phyloP scores from a whole-genome alignment of 2,888 invertebrate genomes.

The Lepas anatifera region DNA sequence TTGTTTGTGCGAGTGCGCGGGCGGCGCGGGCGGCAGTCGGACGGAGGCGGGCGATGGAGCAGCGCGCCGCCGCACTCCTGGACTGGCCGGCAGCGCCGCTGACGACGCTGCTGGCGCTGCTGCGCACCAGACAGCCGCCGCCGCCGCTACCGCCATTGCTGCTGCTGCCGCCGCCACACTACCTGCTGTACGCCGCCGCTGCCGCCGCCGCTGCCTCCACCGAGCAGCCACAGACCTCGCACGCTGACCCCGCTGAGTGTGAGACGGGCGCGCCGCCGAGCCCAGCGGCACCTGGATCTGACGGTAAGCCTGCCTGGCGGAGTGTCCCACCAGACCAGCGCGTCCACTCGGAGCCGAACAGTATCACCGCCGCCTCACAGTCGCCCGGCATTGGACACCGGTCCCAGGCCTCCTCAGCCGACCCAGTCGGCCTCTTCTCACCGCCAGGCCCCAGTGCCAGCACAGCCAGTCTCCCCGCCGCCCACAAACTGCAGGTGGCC shows the following conservation, averaged over 20 bases:
- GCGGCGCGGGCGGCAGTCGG: constrained; percentile 12
- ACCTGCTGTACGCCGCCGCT: constrained; percentile 21
- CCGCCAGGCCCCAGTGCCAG: neutral
- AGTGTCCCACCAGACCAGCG: no score
- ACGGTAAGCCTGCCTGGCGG: no score
- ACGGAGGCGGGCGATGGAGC: no score
- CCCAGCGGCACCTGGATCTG: no score
- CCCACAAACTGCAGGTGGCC: constrained; percentile 57
- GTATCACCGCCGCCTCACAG: no score
- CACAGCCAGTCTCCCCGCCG: constrained; percentile 13
- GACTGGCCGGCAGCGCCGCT: constrained; percentile 22
- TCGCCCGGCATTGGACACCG: no score
- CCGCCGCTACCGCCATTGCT: constrained; percentile 18
- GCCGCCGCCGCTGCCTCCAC: no score
- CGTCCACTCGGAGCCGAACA: neutral
- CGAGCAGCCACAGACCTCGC: no score
- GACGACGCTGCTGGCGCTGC: constrained; percentile 20
- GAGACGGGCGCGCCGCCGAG: no score
- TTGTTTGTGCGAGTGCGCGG: no score
- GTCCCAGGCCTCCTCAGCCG: no score
- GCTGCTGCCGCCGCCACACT: constrained; percentile 21
- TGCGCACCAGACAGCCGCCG: constrained; percentile 22
- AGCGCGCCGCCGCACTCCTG: constrained; percentile 15
- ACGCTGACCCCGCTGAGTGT: no score
- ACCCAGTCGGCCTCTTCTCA: neutral